Conservation (phyloP, 2,888 invertebrate genomes). For the Hirtodrosophila cameraria region DNA sequence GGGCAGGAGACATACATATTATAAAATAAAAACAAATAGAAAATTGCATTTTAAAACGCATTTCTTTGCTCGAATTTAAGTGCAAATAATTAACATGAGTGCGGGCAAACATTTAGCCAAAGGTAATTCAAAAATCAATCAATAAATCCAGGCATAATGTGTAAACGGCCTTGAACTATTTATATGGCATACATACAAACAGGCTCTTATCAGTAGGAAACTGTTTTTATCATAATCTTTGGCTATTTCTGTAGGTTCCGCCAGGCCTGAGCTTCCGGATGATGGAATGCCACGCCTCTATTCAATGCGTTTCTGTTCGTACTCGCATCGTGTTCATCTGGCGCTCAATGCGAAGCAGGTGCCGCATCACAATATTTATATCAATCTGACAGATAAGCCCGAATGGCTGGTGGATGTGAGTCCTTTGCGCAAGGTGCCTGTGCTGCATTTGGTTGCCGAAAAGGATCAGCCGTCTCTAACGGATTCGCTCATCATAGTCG, state of each 20-base stretch:
- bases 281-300: conserved; percentile 89
- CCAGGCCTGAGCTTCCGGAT: conserved; percentile 86
- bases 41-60: conserved; percentile 6
- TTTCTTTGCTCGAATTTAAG: too few species aligned
- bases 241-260: conserved; percentile 86
- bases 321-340: conserved; percentile 90
- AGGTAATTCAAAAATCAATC: conserved; percentile 49
- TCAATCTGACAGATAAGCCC: conserved; percentile 91
- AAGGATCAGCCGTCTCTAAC: conserved; percentile 86
- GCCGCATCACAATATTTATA: conserved; percentile 90
- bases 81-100: conserved; percentile 41
- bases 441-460: conserved; percentile 87
- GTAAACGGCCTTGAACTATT: neutral
- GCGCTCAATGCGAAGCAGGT: conserved; percentile 91
- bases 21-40: neutral
- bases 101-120: conserved; percentile 60
- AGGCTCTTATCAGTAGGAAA: conserved; percentile 27
- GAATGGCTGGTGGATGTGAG: conserved; percentile 91
- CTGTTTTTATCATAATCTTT: neutral
- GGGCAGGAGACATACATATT: too few species aligned
- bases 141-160: neutral
- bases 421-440: conserved; percentile 89
- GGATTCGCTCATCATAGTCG: conserved; percentile 91
- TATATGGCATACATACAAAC: neutral
- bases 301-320: conserved; percentile 94